Evolutionary conservation across 2,888 invertebrate genomes (phyloP), one percentile per base, ranked within the genome.

Genomic region (Drosophila testacea): DNA sequence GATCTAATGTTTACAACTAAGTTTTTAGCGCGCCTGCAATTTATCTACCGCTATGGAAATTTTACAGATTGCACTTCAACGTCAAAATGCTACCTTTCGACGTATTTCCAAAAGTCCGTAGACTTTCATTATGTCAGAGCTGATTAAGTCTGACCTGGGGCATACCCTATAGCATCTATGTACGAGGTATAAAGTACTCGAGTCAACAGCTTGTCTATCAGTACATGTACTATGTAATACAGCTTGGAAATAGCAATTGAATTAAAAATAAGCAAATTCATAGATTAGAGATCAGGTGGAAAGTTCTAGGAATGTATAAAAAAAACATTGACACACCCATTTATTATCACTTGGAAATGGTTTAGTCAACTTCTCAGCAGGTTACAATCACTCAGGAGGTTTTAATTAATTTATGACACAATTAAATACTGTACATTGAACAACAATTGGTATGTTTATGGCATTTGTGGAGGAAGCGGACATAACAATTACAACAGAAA

Each of bases 21-120:
- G 48, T 41, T 61, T 61, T 32, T 11, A 47, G 27, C 42, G 13
- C 30, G 48, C 30, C 51, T 60, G 38, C 34, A 34, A 42, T 63
- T 74, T 74, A 73, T 69, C 51, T 55, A 46, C 28, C 30, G 11
- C 57, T 16, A 46, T 66, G 79, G 73, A 82, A 87, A 79, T 46
- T 87, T 83, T 75, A 44, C 69, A 63, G 44, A 65, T 73, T 56
- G 28, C 67, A 44, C 3, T 32, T 13, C 28, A 46, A 54, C 76
- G 73, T 73, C 69, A 47, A 13, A 13, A 9, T 38, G 44, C 34
- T 44, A 34, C 1, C 34, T 44, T 27, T 1, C 22, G 10, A 55
- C 27, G n/a, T 55, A 4, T 16, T 42, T 34, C 4, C 28, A 10
- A 57, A 38, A 47, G 44, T 28, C 34, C 44, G 34, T 13, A 46